Evolutionary conservation across 1,140 invertebrate species (phyloP), one percentile per base, ranked within the genome.

Genomic region (Linepithema humile): DNA sequence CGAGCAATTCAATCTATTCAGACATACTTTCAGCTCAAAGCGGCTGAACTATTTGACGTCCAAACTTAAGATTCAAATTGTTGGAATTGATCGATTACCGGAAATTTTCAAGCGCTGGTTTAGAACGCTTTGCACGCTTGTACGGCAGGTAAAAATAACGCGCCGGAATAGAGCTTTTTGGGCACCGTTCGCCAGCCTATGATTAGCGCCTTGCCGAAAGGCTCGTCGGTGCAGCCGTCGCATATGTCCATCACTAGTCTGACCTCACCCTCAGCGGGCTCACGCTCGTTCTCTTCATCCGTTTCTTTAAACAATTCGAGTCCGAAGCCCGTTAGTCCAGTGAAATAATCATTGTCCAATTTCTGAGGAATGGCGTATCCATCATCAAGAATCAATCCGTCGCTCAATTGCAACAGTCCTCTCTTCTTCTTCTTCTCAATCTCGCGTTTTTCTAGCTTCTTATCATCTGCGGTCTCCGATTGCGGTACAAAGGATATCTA

Each of bases 241-340:
- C 97, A 98, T 1, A 97, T 93, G 85, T 96, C 95, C 96, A 97
- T 97, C 1, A 97, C 96, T 1, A 96, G 96, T 83, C 95, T 96
- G 0, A 97, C 97, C 92, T 98, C 97, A 26, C 96, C 97, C 91
- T 98, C 97, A 0, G 97, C 97, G 0, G 97, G 97, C 86, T 97
- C 97, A n/a, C 96, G 95, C 86, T 97, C 97, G 40, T 97, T 95
- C 53, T 95, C 94, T 90, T 93, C 43, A 9, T 23, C 91, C 84
- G 95, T 86, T 72, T 95, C 94, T 9, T 96, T 94, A 5, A 95
- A 94, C 23, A 95, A 84, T 64, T 96, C 96, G 5, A 95, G 94
- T 0, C 96, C 96, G n/a, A 97, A 96, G 65, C 95, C 96, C 4
- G 96, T 95, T 17, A 97, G 92, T 7, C 97, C 96, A n/a, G 93